Base-by-base conservation (phyloP, 2,888 invertebrate species). In the Hyposoter dolosus region DNA sequence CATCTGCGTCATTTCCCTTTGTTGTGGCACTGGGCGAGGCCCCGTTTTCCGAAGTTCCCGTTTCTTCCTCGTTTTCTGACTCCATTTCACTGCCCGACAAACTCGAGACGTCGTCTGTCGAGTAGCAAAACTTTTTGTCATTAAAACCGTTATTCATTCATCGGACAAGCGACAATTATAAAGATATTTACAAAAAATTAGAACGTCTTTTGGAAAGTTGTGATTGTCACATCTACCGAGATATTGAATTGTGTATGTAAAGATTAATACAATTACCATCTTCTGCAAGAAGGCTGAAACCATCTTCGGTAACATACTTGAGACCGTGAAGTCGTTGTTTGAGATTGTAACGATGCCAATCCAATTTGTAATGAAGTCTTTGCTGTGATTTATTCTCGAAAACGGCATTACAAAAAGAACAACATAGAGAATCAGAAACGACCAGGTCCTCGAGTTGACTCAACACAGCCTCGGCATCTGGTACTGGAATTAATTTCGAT, bases 261-360 rank as follows among this genome's bases (percentile, higher is more conserved):
- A 12, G 23, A 56, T 56, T 10, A 56, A 56, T 4, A 65, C 74
- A 82, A 90, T 83, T 77, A 91, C 91, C 90, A 89, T 93, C 93
- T 91, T 95, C 95, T 43, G 94, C 95, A 87, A 95, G 93, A 47
- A 94, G 93, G 80, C 94, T 93, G 94, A 97, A 97, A 86, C 95
- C 94, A 68, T 95, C 95, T 91, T 96, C 96, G 10, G 94, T 94
- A 32, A 97, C 93, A 2, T 95, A 93, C 68, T 94, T 92, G 76
- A 94, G 94, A 10, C 96, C 96, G 88, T 95, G 95, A 15, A 98
- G 92, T 87, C 96, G 96, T 88, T 96, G 95, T 90, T 97, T 97
- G 56, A 98, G 94, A 94, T 98, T 98, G 91, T 97, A 97, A 3
- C 97, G 95, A 93, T 98, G 98, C 98, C 97, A 98, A 92, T 98